These are phyloP conservation scores for Caracal caracal DNA, from an alignment of 2,113 vertebrate genomes.

Conservation along the genomic window DNA sequence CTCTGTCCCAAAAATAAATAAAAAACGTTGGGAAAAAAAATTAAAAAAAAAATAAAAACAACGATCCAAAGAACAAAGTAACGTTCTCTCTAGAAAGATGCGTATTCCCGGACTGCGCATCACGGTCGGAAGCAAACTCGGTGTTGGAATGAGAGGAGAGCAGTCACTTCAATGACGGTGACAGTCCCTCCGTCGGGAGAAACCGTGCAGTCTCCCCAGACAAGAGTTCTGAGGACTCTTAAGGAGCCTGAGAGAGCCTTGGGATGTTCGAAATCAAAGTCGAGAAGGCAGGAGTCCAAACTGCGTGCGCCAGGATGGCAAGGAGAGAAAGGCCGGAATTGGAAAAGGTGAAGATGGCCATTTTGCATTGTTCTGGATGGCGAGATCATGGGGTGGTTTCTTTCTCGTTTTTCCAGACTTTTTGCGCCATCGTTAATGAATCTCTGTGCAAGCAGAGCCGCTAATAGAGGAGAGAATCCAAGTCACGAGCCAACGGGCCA, in stretches of 20 bases:
- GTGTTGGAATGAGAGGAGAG: not conserved
- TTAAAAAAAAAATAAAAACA: too few species aligned
- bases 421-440: not conserved
- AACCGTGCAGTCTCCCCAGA: not conserved
- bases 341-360: not conserved
- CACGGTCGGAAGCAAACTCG: not conserved
- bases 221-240: not conserved
- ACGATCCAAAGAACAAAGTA: not conserved
- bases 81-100: not conserved
- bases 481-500: not conserved
- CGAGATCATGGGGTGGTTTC: not conserved
- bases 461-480: constrained; percentile 15
- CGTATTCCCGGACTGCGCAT: not conserved
- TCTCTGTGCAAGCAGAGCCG: not conserved
- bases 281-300: not conserved
- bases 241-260: not conserved
- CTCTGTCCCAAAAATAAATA: too few species aligned
- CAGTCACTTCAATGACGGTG: not conserved
- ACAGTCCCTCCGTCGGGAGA: not conserved
- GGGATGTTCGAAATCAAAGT: not conserved
- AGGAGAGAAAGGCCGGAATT: not conserved
- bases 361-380: not conserved
- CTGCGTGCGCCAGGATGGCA: not conserved
- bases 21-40: not conserved
- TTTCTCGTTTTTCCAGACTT: not conserved